These are phyloP conservation scores for Festucalex cinctus DNA, from an alignment of 2,113 vertebrate genomes.

Conservation along the genomic window DNA sequence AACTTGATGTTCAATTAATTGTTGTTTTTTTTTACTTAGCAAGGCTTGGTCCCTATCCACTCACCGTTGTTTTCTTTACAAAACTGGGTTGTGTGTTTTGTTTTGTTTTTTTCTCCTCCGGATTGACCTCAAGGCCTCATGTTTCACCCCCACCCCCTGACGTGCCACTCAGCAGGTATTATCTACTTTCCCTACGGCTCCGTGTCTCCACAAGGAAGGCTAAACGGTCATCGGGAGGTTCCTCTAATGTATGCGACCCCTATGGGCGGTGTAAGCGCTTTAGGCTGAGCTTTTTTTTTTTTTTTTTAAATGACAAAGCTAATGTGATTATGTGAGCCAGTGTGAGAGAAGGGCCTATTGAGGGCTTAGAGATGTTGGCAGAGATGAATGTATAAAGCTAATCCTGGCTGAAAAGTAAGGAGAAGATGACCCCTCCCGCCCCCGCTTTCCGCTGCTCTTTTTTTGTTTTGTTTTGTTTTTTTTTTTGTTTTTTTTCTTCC, in stretches of 20 bases:
- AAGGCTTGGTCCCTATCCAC: no score
- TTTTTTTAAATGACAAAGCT: slow-evolving; percentile 97
- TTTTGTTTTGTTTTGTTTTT: slow-evolving; percentile 64
- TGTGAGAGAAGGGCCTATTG: slow-evolving; percentile 91
- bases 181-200: background rate
- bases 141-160: background rate
- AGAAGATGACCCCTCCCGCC: slow-evolving; percentile 89
- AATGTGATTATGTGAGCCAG: slow-evolving; percentile 99
- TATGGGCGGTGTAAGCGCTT: slow-evolving; percentile 82
- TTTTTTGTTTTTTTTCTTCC: slow-evolving; percentile 76
- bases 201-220: background rate
- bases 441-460: slow-evolving; percentile 68
- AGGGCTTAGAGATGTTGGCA: slow-evolving; percentile 93
- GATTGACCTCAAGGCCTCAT: background rate
- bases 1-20: no score
- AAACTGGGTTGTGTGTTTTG: no score
- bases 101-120: background rate
- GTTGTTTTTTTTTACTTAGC: no score
- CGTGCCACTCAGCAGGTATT: background rate
- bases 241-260: slow-evolving; percentile 73
- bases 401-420: slow-evolving; percentile 94
- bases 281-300: slow-evolving; percentile 61
- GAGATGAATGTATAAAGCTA: slow-evolving; percentile 98
- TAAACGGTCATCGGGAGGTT: background rate
- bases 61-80: background rate